Percentiles rank a stretch among this genome's conserved stretches.
Evolutionary conservation across 2,888 invertebrate species (phyloP).

Genomic region (Philonicus albiceps): DNA sequence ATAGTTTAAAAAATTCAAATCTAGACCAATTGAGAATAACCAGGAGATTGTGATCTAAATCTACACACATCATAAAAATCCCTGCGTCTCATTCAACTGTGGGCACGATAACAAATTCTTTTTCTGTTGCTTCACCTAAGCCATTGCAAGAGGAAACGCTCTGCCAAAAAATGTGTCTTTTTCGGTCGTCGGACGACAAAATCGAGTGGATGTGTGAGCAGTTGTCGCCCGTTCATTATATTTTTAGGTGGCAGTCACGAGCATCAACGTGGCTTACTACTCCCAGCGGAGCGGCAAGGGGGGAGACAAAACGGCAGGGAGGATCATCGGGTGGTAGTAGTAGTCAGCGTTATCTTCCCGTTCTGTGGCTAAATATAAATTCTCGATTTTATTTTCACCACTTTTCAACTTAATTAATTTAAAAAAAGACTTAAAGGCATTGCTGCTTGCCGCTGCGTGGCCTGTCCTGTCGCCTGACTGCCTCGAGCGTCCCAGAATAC

Average conservation of each 20-base stretch:
- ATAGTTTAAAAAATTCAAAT: not conserved
- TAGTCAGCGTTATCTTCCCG: not conserved
- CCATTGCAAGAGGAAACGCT: not conserved
- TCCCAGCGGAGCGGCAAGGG: not conserved
- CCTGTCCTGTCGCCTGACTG: not conserved
- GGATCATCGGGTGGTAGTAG: not conserved
- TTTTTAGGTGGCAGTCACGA: conserved; percentile 27
- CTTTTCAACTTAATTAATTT: conserved; percentile 33
- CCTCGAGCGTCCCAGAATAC: not conserved
- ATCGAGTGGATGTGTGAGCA: conserved; percentile 19
- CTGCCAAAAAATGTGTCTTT: conserved; percentile 10
- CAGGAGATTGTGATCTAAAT: not conserved
- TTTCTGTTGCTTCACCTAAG: not conserved
- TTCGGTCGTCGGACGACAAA: conserved; percentile 1
- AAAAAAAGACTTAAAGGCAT: not conserved
- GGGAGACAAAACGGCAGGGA: not conserved
- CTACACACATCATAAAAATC: not conserved
- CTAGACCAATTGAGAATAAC: not conserved
- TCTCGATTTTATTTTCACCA: conserved; percentile 13
- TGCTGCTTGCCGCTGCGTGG: not conserved
- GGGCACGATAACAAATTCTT: not conserved
- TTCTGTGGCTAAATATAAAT: conserved; percentile 23
- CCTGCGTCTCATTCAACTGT: not conserved
- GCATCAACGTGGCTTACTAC: not conserved
- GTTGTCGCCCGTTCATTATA: conserved; percentile 37